These are phyloP conservation scores for Bombylius discolor DNA, from an alignment of 2,888 invertebrate genomes.

Conservation along the genomic window DNA sequence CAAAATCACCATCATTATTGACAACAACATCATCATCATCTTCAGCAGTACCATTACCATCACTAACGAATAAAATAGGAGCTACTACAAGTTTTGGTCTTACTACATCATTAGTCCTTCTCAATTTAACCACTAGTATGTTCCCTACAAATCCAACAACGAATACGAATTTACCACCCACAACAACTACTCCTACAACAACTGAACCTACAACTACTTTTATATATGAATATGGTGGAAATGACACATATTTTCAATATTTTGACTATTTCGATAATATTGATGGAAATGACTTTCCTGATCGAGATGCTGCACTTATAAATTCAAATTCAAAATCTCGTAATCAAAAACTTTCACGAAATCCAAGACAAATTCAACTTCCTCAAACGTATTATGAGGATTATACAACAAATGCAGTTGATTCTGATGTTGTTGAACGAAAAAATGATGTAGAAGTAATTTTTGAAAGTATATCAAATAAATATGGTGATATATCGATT, in stretches of 20 bases:
- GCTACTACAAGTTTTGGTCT: conserved; percentile 10
- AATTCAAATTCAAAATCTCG: neutral
- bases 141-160: conserved; percentile 6
- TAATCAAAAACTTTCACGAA: neutral
- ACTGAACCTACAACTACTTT: neutral
- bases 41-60: too few species aligned
- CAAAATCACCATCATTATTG: neutral
- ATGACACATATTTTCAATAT: conserved; percentile 27
- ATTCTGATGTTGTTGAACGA: conserved; percentile 9
- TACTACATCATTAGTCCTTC: conserved; percentile 33
- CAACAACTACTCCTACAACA: neutral
- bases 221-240: conserved; percentile 10
- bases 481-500: neutral
- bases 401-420: neutral
- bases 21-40: too few species aligned
- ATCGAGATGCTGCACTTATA: neutral
- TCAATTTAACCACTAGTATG: conserved; percentile 31
- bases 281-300: neutral
- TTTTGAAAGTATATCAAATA: conserved; percentile 18
- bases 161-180: neutral
- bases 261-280: conserved; percentile 26
- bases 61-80: neutral
- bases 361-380: neutral
- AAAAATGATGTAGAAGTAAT: conserved; percentile 19
- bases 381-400: neutral